phyloP scores from a whole-genome alignment of 2,113 vertebrate species.

The Otocyon megalotis region DNA sequence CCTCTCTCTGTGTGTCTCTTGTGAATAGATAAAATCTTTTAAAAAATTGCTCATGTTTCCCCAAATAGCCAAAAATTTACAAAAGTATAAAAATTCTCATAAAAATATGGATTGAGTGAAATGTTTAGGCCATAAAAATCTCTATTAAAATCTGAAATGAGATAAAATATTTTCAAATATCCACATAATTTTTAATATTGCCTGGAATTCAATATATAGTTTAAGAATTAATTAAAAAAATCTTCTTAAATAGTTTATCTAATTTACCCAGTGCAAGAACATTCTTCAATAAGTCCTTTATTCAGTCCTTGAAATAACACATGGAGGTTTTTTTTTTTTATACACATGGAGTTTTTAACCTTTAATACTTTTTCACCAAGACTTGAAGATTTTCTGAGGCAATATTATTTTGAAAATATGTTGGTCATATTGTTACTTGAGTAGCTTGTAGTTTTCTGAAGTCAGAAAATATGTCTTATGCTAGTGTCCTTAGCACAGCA shows the following conservation, averaged over 20 bases:
- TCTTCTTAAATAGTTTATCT: neutral
- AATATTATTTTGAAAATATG: constrained; percentile 31
- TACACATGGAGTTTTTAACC: neutral
- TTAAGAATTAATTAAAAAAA: neutral
- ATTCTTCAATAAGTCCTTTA: neutral
- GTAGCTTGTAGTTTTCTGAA: neutral
- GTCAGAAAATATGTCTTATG: neutral
- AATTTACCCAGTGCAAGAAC: constrained; percentile 9
- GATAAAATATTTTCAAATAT: constrained; percentile 47
- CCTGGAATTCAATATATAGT: neutral
- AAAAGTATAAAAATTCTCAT: neutral
- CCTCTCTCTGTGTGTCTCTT: too few relatives aligned
- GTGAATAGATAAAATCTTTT: too few relatives aligned
- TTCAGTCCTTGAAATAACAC: neutral
- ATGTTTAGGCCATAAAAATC: neutral
- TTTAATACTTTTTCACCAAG: neutral
- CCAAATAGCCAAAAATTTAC: neutral
- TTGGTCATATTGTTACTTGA: constrained; percentile 21
- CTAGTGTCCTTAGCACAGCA: neutral
- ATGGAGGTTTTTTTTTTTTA: neutral
- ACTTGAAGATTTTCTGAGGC: constrained; percentile 29
- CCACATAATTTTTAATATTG: neutral
- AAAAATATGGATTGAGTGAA: constrained; percentile 31
- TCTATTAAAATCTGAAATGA: constrained; percentile 13
- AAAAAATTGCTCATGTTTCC: neutral